These are phyloP conservation scores for Charaxes varanes DNA, from an alignment of 1,140 invertebrate genomes.

Conservation along the genomic window DNA sequence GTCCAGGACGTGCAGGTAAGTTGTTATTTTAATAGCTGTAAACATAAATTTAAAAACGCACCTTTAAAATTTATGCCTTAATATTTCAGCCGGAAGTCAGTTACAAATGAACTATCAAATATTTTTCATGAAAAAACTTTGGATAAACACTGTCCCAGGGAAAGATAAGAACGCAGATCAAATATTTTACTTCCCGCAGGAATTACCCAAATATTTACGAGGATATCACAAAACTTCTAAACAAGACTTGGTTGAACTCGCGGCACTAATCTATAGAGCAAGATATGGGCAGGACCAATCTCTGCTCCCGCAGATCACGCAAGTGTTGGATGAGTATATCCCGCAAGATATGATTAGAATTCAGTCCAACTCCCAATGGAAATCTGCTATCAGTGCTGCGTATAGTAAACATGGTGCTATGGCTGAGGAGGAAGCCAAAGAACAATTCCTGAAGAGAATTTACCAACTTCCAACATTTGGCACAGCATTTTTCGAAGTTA, in stretches of 20 bases:
- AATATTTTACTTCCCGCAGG: slow-evolving; percentile 97
- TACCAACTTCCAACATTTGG: slow-evolving; percentile 92
- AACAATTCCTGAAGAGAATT: slow-evolving; percentile 88
- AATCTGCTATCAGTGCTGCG: slow-evolving; percentile 80
- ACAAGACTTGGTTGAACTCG: slow-evolving; percentile 87
- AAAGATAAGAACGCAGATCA: slow-evolving; percentile 91
- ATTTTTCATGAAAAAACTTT: slow-evolving; percentile 98
- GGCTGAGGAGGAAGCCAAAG: slow-evolving; percentile 84
- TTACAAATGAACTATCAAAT: slow-evolving; percentile 92
- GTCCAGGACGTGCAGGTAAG: slow-evolving; percentile 83
- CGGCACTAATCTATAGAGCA: slow-evolving; percentile 86
- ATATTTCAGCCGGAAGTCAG: slow-evolving; percentile 60
- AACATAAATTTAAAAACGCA: background rate
- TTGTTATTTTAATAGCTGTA: too few species aligned
- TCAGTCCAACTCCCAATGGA: slow-evolving; percentile 88
- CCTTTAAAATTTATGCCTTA: slow-evolving; percentile 12
- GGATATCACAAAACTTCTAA: slow-evolving; percentile 90
- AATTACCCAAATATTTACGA: slow-evolving; percentile 92
- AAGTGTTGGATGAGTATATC: slow-evolving; percentile 84
- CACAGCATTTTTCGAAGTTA: slow-evolving; percentile 96
- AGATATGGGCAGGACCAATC: slow-evolving; percentile 83
- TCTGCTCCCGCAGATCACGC: slow-evolving; percentile 76
- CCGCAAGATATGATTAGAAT: slow-evolving; percentile 86
- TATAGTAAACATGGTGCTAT: slow-evolving; percentile 79
- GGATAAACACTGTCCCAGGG: slow-evolving; percentile 93